Base-by-base conservation (phyloP, 2,113 vertebrate species). In the Ellobius talpinus region DNA sequence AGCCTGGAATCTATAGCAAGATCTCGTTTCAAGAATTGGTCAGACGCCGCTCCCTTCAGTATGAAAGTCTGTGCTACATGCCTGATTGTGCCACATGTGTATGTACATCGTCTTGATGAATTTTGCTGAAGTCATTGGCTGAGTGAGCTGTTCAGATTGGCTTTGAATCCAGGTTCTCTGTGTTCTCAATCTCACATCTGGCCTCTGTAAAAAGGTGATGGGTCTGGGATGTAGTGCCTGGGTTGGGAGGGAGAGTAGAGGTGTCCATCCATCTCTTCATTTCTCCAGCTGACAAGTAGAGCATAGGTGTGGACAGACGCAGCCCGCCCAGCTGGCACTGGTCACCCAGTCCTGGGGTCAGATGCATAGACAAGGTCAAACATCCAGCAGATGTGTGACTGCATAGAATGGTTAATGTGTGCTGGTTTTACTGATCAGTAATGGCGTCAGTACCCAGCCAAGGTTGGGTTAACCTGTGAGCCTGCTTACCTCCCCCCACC, bases 401-500 rank as follows among this genome's bases (percentile, higher is more conserved):
- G 6, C 19, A 23, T 39, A 31, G 7, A 85, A 2, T 70, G 81
- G 58, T 23, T 58, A 10, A 1, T 4, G 10, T 31, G 7, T 39
- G 5, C 19, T 36, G 13, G 3, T 21, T 2, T 58, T 74, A 61
- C 17, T 36, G 9, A 10, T 9, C 26, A 23, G 39, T 42, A 73
- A 23, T 1, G 33, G 16, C 1, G 3, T 58, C 58, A 58, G 58
- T 55, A 4, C 39, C 36, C 39, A 6, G 29, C 21, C 0, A 4
- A 47, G 50, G 66, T 52, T 52, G 70, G 58, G 26, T 61, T 58
- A 47, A 1, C 58, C 36, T 58, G 19, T 26, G n/a, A 39, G 17
- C 13, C 21, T n/a, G 3, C 33, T 29, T 16, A 29, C 24, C 3
- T 0, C 17, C 45, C 19, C 3, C 16, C 45, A 16, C 3, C 0